Evolutionary conservation across 2,888 invertebrate species (phyloP), one percentile per base, ranked within the genome.

Genomic region (Campaea margaritaria): DNA sequence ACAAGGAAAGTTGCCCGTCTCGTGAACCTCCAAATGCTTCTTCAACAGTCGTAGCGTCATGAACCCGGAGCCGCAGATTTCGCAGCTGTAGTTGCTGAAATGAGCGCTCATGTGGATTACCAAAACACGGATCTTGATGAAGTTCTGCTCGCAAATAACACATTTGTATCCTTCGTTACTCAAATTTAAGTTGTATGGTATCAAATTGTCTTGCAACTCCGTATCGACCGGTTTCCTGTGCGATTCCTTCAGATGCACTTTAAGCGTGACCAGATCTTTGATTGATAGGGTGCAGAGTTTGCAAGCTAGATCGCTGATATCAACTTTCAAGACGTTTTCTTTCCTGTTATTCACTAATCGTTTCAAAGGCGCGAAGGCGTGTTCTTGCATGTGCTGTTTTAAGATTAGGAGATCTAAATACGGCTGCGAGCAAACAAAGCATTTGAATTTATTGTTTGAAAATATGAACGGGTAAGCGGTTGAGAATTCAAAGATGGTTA

Each of bases 41-140:
- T 91, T 91, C 15, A 92, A 52, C 0, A 91, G 78, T 0, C 91
- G 75, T 46, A 91, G 63, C 0, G 92, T 92, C 89, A 91, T 89
- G 68, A 91, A 92, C 0, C 86, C 90, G 0, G 91, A 87, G 0
- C 92, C 92, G 43, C 92, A 92, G 7, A 91, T 79, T 54, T 92
- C 92, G 21, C 92, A 92, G 61, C 91, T 91, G 53, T 91, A 92
- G 63, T 91, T 91, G 50, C 86, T 91, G 45, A 92, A 92, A 58
- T 92, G 92, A 0, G 87, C 89, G 58, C 90, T 91, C 92, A 92
- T 92, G 48, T 92, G 92, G 1, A 91, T 91, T 0, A 91, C 91
- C 15, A 92, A 70, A 41, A 87, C 85, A 1, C 91, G 75, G 0
- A 91, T 79, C 83, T 92, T 91, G 28, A 90, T 86, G 46, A 92